These are phyloP conservation scores for Chrysolina haemoptera DNA, from an alignment of 2,888 invertebrate genomes.

Conservation along the genomic window DNA sequence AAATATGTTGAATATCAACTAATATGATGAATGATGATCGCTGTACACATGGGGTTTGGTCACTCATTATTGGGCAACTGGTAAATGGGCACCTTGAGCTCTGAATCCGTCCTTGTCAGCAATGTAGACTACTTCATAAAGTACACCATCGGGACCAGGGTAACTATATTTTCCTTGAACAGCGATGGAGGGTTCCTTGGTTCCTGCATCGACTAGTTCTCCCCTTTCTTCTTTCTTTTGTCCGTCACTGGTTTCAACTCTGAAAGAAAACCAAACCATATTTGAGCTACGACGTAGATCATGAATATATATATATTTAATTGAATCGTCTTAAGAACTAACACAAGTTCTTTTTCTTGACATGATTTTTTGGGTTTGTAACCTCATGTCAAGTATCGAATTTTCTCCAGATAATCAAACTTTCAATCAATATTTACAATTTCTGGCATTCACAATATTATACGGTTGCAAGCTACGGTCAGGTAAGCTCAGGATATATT, in stretches of 20 bases:
- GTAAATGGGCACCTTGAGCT: conserved; percentile 71
- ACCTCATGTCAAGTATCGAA: no score
- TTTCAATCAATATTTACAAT: no score
- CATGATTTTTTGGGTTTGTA: no score
- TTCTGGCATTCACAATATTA: no score
- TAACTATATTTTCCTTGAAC: conserved; percentile 74
- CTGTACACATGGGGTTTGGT: background rate
- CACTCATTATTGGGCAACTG: conserved; percentile 47
- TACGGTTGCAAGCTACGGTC: no score
- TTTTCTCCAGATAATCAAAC: no score
- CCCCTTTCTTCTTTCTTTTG: conserved; percentile 75
- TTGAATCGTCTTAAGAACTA: no score
- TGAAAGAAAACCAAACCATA: conserved; percentile 52
- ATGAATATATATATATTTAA: conserved; percentile 69
- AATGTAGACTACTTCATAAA: conserved; percentile 73
- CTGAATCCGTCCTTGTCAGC: conserved; percentile 77
- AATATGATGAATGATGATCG: background rate
- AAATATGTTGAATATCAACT: background rate
- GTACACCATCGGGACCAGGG: conserved; percentile 76
- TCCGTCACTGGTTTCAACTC: conserved; percentile 78
- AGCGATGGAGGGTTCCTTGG: conserved; percentile 75
- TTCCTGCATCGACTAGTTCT: conserved; percentile 73
- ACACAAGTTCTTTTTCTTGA: no score
- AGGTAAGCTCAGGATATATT: no score
- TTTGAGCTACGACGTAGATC: conserved; percentile 63